phyloP scores from a whole-genome alignment of 35 echinoderm and acorn worm genomes.

The Heliocidaris tuberculata region DNA sequence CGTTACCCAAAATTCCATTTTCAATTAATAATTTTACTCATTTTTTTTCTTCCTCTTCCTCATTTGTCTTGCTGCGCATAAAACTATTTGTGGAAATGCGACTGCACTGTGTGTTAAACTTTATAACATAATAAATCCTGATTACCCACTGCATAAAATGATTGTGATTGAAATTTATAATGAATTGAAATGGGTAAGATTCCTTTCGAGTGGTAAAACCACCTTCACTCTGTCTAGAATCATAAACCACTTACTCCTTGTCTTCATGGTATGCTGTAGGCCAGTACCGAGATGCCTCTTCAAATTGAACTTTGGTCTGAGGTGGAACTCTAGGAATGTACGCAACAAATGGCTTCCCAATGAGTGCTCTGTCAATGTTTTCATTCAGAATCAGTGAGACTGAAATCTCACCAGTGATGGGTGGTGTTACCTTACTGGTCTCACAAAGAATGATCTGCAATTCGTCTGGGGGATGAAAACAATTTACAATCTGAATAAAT shows the following conservation, averaged over 20 bases:
- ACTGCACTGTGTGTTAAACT: too few species aligned
- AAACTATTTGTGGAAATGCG: too few species aligned
- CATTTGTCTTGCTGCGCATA: too few species aligned
- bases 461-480: slow-evolving; percentile 24
- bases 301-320: slow-evolving; percentile 81
- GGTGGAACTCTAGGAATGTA: slow-evolving; percentile 62
- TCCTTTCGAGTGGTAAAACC: too few species aligned
- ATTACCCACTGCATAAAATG: too few species aligned
- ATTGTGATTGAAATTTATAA: too few species aligned
- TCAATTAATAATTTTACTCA: too few species aligned
- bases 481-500: background rate
- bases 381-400: slow-evolving; percentile 50
- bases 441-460: slow-evolving; percentile 63
- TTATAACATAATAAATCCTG: too few species aligned
- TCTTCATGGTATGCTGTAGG: slow-evolving; percentile 92
- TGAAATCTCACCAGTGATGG: background rate
- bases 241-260: slow-evolving; percentile 75
- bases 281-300: slow-evolving; percentile 74
- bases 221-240: too few species aligned
- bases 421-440: background rate
- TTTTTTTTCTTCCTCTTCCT: too few species aligned
- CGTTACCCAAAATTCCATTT: too few species aligned
- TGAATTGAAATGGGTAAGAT: too few species aligned
- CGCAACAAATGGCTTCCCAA: slow-evolving; percentile 62
- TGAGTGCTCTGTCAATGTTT: background rate